Evolutionary conservation across 1,140 invertebrate species (phyloP), one percentile per base, ranked within the genome.

Genomic region (Drosophila repleta): DNA sequence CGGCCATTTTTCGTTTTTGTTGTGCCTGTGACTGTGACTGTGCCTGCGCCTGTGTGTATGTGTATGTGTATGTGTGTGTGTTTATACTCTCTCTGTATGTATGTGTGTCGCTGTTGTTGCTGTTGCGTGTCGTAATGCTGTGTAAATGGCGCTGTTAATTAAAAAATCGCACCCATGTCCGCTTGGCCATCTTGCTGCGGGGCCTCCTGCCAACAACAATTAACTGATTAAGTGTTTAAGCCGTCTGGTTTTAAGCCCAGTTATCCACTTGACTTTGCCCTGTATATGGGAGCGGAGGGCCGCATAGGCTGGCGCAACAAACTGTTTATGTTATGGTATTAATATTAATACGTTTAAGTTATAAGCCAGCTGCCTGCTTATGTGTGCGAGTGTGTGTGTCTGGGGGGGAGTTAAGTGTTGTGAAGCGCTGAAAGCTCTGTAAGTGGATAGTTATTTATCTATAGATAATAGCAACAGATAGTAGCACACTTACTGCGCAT

Each of bases 121-220:
- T 43, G 39, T 17, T 61, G 48, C 41, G 32, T 21, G 43, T 76
- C 70, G 78, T 88, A 88, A 90, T 82, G 69, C 81, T 81, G 85
- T 90, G 78, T 84, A 89, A 90, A 90, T 90, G 79, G 80, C 66
- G 61, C 75, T 90, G 85, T 90, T 87, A 87, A 87, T 87, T 87
- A 82, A 88, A 87, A 88, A 85, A 81, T 71, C 82, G 53, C 70
- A 68, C 62, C 64, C 57, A 66, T 60, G 61, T 73, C 49, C 49
- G 52, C 29, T 15, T 55, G 20, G 26, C 35, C 62, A 29, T 69
- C 53, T 62, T 70, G 41, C 49, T 55, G 72, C 57, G 32, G 32
- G 32, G 51, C 37, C 32, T 60, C 32, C n/a, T 55, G 71, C 74
- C 78, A 82, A 68, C 65, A 87, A 79, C 82, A 87, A 87, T 87